Evolutionary conservation across 1,140 invertebrate species (phyloP).

Genomic region (Sitophilus oryzae): DNA sequence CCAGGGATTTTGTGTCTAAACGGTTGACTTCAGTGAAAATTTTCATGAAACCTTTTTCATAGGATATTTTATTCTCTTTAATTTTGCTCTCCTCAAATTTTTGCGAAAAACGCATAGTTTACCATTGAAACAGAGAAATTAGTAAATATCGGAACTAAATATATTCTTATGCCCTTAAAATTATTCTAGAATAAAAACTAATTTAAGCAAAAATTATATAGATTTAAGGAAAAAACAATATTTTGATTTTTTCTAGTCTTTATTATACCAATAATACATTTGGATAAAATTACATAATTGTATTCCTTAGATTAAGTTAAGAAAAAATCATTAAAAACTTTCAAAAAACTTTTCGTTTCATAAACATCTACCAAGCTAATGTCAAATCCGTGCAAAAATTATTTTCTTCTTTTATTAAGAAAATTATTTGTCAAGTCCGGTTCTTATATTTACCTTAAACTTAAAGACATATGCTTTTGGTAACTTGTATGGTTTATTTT

Average conservation of each 20-base stretch:
- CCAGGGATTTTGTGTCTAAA: too few species aligned
- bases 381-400: neutral
- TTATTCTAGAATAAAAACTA: too few species aligned
- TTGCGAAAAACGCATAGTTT: too few species aligned
- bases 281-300: neutral
- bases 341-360: too few species aligned
- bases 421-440: conserved; percentile 10
- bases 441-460: conserved; percentile 1
- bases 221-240: neutral
- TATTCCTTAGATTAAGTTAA: conserved; percentile 1
- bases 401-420: neutral
- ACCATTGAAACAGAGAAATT: too few species aligned
- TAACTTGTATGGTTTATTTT: conserved; percentile 21
- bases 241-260: neutral
- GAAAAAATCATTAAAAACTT: conserved; percentile 4
- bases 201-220: too few species aligned
- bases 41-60: too few species aligned
- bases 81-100: too few species aligned
- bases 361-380: neutral
- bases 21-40: too few species aligned
- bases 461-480: neutral
- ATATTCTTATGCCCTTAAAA: too few species aligned
- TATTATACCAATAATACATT: neutral
- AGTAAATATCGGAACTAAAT: too few species aligned
- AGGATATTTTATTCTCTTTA: too few species aligned